Percentiles rank a stretch among this genome's conserved stretches.
These are phyloP conservation scores for Coptotermes formosanus DNA, from an alignment of 1,140 invertebrate species.

Conservation along the genomic window DNA sequence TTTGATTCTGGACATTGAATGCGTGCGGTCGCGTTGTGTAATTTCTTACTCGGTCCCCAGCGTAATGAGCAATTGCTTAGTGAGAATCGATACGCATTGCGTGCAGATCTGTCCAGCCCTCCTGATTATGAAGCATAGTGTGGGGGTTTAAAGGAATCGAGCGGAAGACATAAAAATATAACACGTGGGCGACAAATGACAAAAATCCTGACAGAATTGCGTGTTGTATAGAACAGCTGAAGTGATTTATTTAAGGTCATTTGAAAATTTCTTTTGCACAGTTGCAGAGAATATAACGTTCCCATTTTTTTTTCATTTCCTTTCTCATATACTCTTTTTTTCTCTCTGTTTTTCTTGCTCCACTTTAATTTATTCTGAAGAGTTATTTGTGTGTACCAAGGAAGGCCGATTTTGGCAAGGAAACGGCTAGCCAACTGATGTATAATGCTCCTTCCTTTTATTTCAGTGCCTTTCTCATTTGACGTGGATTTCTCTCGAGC, in stretches of 20 bases:
- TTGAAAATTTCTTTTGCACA: constrained; percentile 25
- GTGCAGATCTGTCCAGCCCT: neutral
- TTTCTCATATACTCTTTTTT: neutral
- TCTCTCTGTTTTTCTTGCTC: neutral
- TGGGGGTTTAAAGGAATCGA: neutral
- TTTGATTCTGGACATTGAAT: too few species aligned
- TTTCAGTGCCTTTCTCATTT: too few species aligned
- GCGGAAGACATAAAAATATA: neutral
- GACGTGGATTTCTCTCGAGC: neutral
- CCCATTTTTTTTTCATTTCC: neutral
- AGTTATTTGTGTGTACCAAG: neutral
- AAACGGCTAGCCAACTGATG: neutral
- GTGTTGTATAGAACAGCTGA: neutral
- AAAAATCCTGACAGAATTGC: constrained; percentile 29
- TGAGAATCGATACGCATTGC: neutral
- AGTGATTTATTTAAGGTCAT: constrained; percentile 29
- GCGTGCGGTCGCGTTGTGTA: too few species aligned
- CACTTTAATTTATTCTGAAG: neutral
- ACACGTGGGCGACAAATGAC: constrained; percentile 28
- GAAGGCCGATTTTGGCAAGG: neutral
- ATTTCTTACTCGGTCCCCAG: too few species aligned
- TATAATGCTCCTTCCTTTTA: too few species aligned
- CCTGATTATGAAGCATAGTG: neutral
- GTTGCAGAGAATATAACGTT: neutral
- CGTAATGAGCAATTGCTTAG: neutral